Percentiles rank a stretch among this genome's conserved stretches.
Evolutionary conservation across 2,113 vertebrate species (phyloP).

Genomic region (Dicaeum eximium): DNA sequence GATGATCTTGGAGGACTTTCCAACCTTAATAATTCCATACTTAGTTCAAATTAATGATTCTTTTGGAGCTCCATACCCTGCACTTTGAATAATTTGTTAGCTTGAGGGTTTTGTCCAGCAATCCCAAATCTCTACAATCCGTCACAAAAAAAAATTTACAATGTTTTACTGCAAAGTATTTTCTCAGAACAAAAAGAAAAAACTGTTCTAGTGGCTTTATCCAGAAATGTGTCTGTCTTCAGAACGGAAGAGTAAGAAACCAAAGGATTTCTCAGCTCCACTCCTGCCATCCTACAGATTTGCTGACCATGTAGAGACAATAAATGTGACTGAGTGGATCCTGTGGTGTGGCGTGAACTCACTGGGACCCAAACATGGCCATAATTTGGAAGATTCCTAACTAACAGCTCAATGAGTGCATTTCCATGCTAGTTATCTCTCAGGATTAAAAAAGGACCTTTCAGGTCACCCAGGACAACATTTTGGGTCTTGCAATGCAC

Average conservation of each 20-base stretch:
- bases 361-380: not conserved
- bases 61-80: not conserved
- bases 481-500: not conserved
- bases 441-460: not conserved
- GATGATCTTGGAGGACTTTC: not conserved
- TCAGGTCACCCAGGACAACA: not conserved
- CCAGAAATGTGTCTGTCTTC: not conserved
- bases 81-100: not conserved
- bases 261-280: not conserved
- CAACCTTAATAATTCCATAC: not conserved
- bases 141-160: not conserved
- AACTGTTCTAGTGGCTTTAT: not conserved
- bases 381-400: not conserved
- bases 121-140: not conserved
- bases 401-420: not conserved
- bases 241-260: not conserved
- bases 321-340: not conserved
- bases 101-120: not conserved
- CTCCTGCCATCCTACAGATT: not conserved
- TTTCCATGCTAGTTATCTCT: not conserved
- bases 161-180: not conserved
- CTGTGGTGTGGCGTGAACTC: not conserved
- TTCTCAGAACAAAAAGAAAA: not conserved
- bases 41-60: not conserved
- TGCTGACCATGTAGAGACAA: fast-evolving